A percentile compares a stretch with the other conserved stretches of the same genome.
Conservation (phyloP, 2,113 vertebrate genomes). For the Notiomystis cincta region DNA sequence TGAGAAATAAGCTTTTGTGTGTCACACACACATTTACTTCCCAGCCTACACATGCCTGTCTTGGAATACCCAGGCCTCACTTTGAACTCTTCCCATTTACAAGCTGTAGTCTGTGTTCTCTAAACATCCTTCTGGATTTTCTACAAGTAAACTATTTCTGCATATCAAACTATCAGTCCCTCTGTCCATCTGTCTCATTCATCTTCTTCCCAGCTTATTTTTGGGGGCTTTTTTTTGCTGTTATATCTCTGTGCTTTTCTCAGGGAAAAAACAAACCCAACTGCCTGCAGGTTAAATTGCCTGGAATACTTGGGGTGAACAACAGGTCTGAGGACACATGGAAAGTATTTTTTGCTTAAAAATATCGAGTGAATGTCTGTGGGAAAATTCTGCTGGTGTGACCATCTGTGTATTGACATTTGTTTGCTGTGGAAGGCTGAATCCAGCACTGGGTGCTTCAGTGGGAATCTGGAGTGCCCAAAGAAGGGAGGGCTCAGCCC, state of each 20-base stretch:
- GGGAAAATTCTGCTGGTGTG: slow-evolving; percentile 27
- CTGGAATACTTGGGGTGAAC: slow-evolving; percentile 16
- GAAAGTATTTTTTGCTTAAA: slow-evolving; percentile 11
- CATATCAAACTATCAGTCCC: background rate
- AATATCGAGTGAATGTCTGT: background rate
- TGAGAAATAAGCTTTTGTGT: background rate
- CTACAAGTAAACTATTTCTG: background rate
- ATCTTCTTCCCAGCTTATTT: background rate
- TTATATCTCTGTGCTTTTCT: background rate
- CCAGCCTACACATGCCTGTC: background rate
- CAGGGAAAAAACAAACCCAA: background rate
- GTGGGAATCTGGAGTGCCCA: background rate
- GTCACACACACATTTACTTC: background rate
- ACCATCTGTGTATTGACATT: slow-evolving; percentile 47
- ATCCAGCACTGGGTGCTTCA: background rate
- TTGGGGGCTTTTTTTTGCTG: background rate
- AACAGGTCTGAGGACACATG: slow-evolving; percentile 5
- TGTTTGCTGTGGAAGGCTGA: slow-evolving; percentile 1
- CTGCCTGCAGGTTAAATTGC: slow-evolving; percentile 34
- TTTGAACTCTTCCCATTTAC: background rate
- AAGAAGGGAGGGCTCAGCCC: background rate
- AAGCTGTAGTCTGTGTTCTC: background rate
- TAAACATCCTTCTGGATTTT: background rate
- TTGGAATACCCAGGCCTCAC: background rate
- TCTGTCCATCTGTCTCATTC: slow-evolving; percentile 44